Evolutionary conservation across 2,888 invertebrate genomes (phyloP).

Genomic region (Parnassius mnemosyne): DNA sequence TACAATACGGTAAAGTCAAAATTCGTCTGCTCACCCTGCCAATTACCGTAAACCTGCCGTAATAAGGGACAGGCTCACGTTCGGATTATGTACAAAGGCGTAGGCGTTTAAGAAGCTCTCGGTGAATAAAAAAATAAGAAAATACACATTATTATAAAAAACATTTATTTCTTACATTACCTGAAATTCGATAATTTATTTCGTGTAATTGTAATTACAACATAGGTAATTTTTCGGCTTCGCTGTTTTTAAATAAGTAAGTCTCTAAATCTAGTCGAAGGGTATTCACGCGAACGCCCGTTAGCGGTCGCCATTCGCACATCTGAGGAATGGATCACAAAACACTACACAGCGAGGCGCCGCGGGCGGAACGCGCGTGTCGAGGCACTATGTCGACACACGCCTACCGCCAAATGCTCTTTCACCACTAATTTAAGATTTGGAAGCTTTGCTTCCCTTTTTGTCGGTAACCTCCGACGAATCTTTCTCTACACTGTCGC

Average conservation of each 20-base stretch:
- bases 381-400: constrained; percentile 73
- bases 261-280: constrained; percentile 69
- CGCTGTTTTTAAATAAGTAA: constrained; percentile 65
- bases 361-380: constrained; percentile 70
- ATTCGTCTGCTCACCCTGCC: too few relatives aligned
- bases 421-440: constrained; percentile 56
- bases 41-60: too few relatives aligned
- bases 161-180: constrained; percentile 74
- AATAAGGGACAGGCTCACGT: too few relatives aligned
- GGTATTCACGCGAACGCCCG: constrained; percentile 46
- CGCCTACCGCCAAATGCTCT: constrained; percentile 64
- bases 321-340: constrained; percentile 44
- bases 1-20: too few relatives aligned
- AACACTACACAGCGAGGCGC: constrained; percentile 39
- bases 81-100: too few relatives aligned
- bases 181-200: constrained; percentile 79
- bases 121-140: constrained; percentile 31
- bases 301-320: constrained; percentile 45
- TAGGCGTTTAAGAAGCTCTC: too few relatives aligned
- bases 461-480: constrained; percentile 55
- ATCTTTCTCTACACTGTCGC: constrained; percentile 37
- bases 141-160: constrained; percentile 51
- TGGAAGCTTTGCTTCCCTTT: constrained; percentile 42
- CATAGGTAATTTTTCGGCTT: constrained; percentile 66
- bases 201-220: constrained; percentile 74